A percentile compares a stretch with the other conserved stretches of the same genome.
Evolutionary conservation across 2,797 vertebrate species (phyloP).

Genomic region (Myioborus melanocephalus): DNA sequence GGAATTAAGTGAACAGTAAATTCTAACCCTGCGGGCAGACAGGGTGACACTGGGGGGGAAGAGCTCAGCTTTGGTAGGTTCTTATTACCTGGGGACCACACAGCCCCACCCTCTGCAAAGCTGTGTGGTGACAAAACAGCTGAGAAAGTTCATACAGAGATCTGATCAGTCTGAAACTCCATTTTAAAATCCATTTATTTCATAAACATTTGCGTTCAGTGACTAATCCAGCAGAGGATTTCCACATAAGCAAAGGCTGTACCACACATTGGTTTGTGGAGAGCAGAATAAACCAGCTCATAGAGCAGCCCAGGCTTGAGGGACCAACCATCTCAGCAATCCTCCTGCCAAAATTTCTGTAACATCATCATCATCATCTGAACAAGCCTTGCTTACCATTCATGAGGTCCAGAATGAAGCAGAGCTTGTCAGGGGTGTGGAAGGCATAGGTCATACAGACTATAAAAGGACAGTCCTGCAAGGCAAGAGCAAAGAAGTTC

Average conservation of each 20-base stretch:
- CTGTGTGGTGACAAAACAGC: background rate
- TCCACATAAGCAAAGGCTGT: background rate
- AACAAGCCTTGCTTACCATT: constrained; percentile 81
- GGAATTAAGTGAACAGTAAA: background rate
- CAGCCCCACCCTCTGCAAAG: background rate
- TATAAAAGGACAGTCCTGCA: constrained; percentile 96
- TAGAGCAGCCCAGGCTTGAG: background rate
- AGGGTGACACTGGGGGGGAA: background rate
- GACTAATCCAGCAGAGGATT: background rate
- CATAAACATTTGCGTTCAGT: background rate
- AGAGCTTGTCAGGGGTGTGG: constrained; percentile 97
- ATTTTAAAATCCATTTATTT: background rate
- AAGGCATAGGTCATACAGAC: constrained; percentile 99
- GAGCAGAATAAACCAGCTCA: background rate
- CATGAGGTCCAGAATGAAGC: constrained; percentile 99
- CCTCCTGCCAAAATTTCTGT: background rate
- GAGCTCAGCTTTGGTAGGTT: background rate
- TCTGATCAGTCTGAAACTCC: background rate
- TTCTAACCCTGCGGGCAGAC: background rate
- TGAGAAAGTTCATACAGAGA: background rate
- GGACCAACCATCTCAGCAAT: background rate
- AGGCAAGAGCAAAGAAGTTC: background rate
- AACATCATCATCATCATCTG: background rate
- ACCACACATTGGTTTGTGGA: background rate
- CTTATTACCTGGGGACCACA: background rate